phyloP scores from a whole-genome alignment of 2,888 invertebrate genomes.

The Ectropis crepuscularia region DNA sequence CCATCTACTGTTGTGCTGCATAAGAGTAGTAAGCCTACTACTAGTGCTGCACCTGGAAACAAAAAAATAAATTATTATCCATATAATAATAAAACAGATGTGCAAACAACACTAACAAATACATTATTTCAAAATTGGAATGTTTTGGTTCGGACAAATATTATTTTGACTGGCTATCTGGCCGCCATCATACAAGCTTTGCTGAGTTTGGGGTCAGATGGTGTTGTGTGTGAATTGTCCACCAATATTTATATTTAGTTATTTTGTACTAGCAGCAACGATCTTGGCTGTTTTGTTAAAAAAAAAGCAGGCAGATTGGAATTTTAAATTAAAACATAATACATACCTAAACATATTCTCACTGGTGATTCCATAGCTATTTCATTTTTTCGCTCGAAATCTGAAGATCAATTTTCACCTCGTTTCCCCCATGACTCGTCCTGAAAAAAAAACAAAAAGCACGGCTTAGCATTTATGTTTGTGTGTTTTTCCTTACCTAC shows the following conservation, averaged over 20 bases:
- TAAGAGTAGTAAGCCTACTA: conserved; percentile 77
- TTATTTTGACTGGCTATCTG: no score
- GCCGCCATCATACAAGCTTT: no score
- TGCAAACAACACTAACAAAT: not conserved
- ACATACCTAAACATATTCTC: conserved; percentile 80
- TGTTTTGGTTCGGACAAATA: no score
- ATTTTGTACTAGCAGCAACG: no score
- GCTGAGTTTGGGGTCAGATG: no score
- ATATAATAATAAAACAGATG: not conserved
- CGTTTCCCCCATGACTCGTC: conserved; percentile 52
- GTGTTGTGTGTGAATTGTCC: no score
- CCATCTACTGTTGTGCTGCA: conserved; percentile 67
- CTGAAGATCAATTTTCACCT: conserved; percentile 51
- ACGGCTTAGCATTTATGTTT: not conserved
- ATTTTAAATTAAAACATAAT: conserved; percentile 1
- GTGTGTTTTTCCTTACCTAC: not conserved
- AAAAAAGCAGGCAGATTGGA: not conserved
- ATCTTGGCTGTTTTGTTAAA: no score
- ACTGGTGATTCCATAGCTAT: conserved; percentile 83
- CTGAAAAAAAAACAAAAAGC: conserved; percentile 53
- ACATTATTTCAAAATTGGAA: no score
- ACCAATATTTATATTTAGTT: no score
- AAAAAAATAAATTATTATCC: not conserved
- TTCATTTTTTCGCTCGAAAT: conserved; percentile 64
- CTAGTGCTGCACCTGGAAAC: conserved; percentile 78